Conservation (phyloP, 2,888 invertebrate genomes). For the Encarsia formosa region DNA sequence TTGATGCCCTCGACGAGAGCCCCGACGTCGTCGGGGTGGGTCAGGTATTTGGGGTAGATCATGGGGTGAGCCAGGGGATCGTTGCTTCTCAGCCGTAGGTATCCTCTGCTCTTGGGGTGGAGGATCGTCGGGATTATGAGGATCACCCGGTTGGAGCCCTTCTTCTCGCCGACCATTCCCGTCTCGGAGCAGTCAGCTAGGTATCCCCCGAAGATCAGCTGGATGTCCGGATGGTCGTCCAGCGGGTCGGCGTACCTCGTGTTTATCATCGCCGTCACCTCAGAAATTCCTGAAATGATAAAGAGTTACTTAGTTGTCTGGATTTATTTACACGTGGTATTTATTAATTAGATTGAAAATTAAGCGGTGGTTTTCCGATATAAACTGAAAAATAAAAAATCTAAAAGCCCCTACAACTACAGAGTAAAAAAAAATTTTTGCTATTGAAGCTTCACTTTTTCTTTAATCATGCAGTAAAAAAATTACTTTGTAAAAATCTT, state of each 20-base stretch:
- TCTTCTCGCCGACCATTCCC: slow-evolving; percentile 77
- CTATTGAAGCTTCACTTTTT: no score
- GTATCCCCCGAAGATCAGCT: slow-evolving; percentile 83
- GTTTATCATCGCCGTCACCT: slow-evolving; percentile 80
- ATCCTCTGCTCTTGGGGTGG: slow-evolving; percentile 83
- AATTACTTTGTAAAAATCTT: no score
- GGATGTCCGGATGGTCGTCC: slow-evolving; percentile 78
- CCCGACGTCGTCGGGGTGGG: slow-evolving; percentile 74
- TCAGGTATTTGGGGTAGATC: slow-evolving; percentile 78
- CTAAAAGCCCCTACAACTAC: no score
- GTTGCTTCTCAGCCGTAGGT: slow-evolving; percentile 65
- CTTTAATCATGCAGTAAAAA: no score
- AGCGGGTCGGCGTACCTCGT: slow-evolving; percentile 72
- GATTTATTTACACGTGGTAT: no score
- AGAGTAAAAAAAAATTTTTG: no score
- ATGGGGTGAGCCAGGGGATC: slow-evolving; percentile 80
- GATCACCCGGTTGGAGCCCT: slow-evolving; percentile 65
- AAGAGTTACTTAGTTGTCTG: no score
- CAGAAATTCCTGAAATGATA: slow-evolving; percentile 62
- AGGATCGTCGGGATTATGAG: slow-evolving; percentile 77
- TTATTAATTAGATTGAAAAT: no score
- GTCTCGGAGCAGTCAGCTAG: slow-evolving; percentile 81
- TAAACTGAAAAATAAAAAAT: no score
- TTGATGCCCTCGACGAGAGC: slow-evolving; percentile 79
- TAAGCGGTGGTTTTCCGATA: no score